These are phyloP conservation scores for Mustela lutreola DNA, from an alignment of 2,113 vertebrate genomes.

Conservation along the genomic window DNA sequence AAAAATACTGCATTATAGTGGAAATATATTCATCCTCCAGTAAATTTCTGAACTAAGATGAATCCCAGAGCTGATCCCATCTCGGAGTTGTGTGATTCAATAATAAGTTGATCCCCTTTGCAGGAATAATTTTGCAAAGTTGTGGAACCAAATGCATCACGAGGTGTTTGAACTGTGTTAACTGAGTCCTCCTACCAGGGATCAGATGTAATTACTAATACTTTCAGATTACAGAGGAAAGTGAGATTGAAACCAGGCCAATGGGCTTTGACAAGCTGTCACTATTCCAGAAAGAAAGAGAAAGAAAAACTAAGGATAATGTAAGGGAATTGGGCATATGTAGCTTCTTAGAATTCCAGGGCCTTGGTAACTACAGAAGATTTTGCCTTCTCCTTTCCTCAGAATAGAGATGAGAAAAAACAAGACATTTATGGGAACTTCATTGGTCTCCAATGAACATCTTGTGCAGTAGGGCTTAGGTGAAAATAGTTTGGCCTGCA, in stretches of 20 bases:
- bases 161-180: background rate
- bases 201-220: background rate
- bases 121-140: too few species aligned
- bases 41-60: background rate
- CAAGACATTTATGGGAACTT: background rate
- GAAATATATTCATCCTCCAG: background rate
- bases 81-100: background rate
- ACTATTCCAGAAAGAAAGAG: background rate
- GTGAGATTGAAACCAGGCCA: background rate
- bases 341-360: background rate
- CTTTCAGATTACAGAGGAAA: background rate
- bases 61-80: background rate
- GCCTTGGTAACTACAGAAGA: background rate
- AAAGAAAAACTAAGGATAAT: background rate
- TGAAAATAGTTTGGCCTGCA: background rate
- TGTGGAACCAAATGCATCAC: background rate
- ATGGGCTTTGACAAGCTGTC: background rate
- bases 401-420: background rate
- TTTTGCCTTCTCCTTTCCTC: background rate
- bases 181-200: background rate
- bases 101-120: background rate
- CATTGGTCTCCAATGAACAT: background rate
- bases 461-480: background rate
- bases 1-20: background rate
- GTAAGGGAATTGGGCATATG: accelerated